Percentiles rank a stretch among this genome's conserved stretches.
Evolutionary conservation across 1,140 invertebrate genomes (phyloP).

Genomic region (Eupristina koningsbergeri): DNA sequence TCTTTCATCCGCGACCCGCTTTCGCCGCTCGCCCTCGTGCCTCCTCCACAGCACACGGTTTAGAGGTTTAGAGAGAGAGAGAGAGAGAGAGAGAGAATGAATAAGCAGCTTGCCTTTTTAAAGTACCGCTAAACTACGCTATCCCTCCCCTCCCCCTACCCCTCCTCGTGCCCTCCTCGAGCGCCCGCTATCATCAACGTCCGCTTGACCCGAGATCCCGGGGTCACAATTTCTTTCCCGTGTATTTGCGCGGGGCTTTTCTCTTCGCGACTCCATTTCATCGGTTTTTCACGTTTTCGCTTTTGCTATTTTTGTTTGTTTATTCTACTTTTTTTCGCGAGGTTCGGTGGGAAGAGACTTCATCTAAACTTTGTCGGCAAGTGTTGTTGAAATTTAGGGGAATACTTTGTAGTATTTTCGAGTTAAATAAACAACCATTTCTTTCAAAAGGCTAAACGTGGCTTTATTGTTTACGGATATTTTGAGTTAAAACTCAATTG

Average conservation of each 20-base stretch:
- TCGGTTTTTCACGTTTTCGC: neutral
- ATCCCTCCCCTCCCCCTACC: neutral
- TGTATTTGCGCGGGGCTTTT: neutral
- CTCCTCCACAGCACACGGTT: no score
- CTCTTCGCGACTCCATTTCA: neutral
- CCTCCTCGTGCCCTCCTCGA: no score
- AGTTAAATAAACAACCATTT: no score
- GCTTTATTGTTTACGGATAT: neutral
- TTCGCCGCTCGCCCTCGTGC: conserved; percentile 1
- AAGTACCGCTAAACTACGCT: conserved; percentile 1
- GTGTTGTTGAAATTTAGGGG: neutral
- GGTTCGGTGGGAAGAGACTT: neutral
- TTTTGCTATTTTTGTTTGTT: neutral
- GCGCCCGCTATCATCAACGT: neutral
- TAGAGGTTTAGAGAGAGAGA: no score
- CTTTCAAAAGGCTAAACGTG: neutral
- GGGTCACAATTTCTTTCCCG: neutral
- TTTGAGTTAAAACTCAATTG: neutral
- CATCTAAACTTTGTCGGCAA: neutral
- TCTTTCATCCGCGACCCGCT: conserved; percentile 20
- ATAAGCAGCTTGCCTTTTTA: conserved; percentile 30
- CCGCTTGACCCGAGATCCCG: conserved; percentile 2
- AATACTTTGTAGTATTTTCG: neutral
- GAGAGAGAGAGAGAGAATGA: no score
- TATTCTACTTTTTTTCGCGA: neutral